phyloP scores from a whole-genome alignment of 2,888 invertebrate genomes.

The Cephus rjabovi region DNA sequence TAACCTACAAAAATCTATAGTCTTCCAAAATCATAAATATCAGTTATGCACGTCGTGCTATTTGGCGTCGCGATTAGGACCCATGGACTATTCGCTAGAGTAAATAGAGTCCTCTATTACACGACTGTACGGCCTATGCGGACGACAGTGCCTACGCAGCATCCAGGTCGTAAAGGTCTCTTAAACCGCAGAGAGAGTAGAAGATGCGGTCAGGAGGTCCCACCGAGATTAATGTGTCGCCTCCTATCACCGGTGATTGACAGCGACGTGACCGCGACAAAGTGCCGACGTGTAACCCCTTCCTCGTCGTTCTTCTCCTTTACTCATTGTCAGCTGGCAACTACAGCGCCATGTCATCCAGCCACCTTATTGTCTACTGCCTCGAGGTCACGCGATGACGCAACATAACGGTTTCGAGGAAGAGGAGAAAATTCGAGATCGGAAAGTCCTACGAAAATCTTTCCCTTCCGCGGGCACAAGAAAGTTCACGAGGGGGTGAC shows the following conservation, averaged over 20 bases:
- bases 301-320: slow-evolving; percentile 22
- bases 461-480: too few relatives aligned
- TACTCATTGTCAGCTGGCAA: not conserved
- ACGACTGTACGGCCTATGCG: not conserved
- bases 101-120: not conserved
- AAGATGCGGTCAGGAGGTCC: slow-evolving; percentile 48
- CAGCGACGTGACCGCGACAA: slow-evolving; percentile 64
- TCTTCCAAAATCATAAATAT: not conserved
- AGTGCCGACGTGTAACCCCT: slow-evolving; percentile 57
- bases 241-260: slow-evolving; percentile 64
- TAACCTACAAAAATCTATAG: not conserved
- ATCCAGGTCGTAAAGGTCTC: slow-evolving; percentile 41
- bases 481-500: too few relatives aligned
- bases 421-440: not conserved
- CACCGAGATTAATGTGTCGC: slow-evolving; percentile 63
- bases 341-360: not conserved
- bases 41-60: not conserved
- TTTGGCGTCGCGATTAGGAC: not conserved
- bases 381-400: not conserved
- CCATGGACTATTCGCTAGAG: not conserved
- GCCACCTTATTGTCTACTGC: not conserved
- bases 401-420: not conserved
- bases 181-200: slow-evolving; percentile 50
- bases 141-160: not conserved
- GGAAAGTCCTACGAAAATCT: not conserved